Conservation (phyloP, 2,888 invertebrate genomes). For the Lepeophtheirus nordmannii region DNA sequence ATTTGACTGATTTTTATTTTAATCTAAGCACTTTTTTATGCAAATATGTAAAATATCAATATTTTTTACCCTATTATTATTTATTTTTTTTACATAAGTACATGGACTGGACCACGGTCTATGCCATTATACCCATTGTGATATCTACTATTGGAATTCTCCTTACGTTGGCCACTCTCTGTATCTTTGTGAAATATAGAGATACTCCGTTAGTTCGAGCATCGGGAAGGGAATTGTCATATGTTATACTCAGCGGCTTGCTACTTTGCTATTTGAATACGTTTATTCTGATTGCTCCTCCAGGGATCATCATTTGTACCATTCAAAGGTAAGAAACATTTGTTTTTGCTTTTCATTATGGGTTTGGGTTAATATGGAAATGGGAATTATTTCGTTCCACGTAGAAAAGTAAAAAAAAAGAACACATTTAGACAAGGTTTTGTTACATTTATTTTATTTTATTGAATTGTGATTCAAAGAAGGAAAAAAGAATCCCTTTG, state of each 20-base stretch:
- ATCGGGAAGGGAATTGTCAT: constrained; percentile 42
- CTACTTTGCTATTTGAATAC: constrained; percentile 48
- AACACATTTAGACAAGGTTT: no score
- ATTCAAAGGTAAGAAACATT: not conserved
- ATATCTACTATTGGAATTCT: constrained; percentile 48
- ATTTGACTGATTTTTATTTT: no score
- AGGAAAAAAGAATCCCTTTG: no score
- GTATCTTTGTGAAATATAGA: constrained; percentile 46
- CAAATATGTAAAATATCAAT: no score
- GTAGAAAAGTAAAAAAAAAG: no score
- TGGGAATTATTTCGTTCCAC: no score
- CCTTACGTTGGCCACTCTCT: constrained; percentile 45
- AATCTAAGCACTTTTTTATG: no score
- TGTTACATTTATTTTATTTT: no score
- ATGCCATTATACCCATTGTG: constrained; percentile 47
- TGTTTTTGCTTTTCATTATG: no score
- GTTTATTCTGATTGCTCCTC: constrained; percentile 44
- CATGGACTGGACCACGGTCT: constrained; percentile 49
- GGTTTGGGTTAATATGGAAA: no score
- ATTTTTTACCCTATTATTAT: no score
- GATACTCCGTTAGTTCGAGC: constrained; percentile 50
- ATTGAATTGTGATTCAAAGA: no score
- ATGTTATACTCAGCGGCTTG: constrained; percentile 47
- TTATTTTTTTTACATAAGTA: constrained; percentile 33
- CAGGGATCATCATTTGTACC: constrained; percentile 44